phyloP scores from a whole-genome alignment of 2,888 invertebrate genomes.

The Galeruca laticollis region DNA sequence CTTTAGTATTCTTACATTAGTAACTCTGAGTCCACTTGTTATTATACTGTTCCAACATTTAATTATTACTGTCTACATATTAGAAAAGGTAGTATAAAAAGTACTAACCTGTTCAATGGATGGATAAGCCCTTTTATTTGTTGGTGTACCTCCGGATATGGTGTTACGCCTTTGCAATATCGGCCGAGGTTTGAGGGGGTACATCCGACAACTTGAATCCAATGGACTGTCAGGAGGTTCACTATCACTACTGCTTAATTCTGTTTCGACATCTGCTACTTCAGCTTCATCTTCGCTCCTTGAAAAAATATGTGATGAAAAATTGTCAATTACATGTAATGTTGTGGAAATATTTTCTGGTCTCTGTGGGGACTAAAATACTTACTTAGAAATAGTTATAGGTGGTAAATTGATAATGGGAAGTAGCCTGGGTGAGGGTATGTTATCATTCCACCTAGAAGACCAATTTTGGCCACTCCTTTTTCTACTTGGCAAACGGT shows the following conservation, averaged over 20 bases:
- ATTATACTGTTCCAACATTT: too few relatives aligned
- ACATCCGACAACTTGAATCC: conserved; percentile 71
- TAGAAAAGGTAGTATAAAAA: neutral
- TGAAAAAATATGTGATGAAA: neutral
- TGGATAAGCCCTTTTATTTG: conserved; percentile 72
- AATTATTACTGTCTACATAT: too few relatives aligned
- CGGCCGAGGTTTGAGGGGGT: conserved; percentile 81
- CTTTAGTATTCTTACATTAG: too few relatives aligned
- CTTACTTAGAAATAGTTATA: conserved; percentile 71
- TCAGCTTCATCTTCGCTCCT: conserved; percentile 49
- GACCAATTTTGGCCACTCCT: conserved; percentile 72
- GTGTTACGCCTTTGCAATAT: conserved; percentile 87
- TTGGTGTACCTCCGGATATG: conserved; percentile 86
- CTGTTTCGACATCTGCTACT: conserved; percentile 52
- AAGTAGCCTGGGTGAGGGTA: conserved; percentile 76
- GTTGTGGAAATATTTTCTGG: too few relatives aligned
- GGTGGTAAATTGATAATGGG: conserved; percentile 73
- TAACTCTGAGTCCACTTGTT: too few relatives aligned
- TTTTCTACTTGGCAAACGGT: conserved; percentile 79
- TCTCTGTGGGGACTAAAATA: conserved; percentile 13
- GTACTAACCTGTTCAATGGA: conserved; percentile 76
- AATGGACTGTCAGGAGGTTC: conserved; percentile 70
- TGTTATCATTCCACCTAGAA: conserved; percentile 75
- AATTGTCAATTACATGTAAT: neutral
- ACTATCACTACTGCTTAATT: conserved; percentile 70